Evolutionary conservation across 64 coral and sea anemone species (phyloP).

Genomic region (Montipora cactus): DNA sequence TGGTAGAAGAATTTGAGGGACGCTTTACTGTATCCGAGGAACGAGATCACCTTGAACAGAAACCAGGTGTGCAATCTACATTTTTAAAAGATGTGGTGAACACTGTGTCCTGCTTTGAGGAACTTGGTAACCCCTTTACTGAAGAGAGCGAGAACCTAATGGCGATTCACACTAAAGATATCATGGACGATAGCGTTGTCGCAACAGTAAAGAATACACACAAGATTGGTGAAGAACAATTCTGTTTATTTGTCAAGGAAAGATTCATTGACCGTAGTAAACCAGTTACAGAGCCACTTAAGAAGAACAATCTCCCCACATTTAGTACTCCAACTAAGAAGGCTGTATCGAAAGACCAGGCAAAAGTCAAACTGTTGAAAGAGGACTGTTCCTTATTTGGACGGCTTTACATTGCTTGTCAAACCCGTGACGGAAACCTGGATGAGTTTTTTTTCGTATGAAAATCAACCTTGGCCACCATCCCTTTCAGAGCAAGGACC

Average conservation of each 20-base stretch:
- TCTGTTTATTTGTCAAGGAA: constrained; percentile 30
- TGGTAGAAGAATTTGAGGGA: constrained; percentile 47
- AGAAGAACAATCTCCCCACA: constrained; percentile 9
- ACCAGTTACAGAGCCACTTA: constrained; percentile 30
- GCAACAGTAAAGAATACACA: background rate
- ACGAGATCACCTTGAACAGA: constrained; percentile 33
- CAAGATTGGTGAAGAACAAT: background rate
- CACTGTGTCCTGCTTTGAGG: constrained; percentile 24
- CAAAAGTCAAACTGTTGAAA: constrained; percentile 59
- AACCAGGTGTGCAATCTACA: background rate
- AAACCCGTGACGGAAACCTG: constrained; percentile 43
- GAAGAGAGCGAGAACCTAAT: constrained; percentile 19
- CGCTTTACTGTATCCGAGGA: background rate
- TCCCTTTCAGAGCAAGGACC: constrained; percentile 63
- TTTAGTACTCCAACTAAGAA: constrained; percentile 42
- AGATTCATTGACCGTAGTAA: constrained; percentile 21
- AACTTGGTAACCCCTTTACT: constrained; percentile 40
- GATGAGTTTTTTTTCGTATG: constrained; percentile 34
- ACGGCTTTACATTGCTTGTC: constrained; percentile 44
- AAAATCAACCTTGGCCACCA: constrained; percentile 71
- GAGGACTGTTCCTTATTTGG: constrained; percentile 54
- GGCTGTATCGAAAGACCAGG: constrained; percentile 46
- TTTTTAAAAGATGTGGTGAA: constrained; percentile 49
- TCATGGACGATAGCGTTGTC: constrained; percentile 34
- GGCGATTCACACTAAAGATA: constrained; percentile 42